phyloP scores from a whole-genome alignment of 2,797 vertebrate species.

The Bovichtus variegatus region DNA sequence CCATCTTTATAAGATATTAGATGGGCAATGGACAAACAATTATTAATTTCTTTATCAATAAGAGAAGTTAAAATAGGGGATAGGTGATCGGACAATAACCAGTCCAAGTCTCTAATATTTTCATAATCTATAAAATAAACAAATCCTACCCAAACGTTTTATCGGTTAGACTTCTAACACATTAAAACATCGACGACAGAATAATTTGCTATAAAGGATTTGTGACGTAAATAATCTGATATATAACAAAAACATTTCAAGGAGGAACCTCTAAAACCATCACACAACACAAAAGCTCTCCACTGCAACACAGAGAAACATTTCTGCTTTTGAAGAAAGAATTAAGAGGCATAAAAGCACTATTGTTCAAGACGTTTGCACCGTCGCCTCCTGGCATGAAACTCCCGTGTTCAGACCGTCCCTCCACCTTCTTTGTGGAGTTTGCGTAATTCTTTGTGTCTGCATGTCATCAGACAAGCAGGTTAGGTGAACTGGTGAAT shows the following conservation, averaged over 20 bases:
- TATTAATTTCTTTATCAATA: neutral
- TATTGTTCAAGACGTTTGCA: neutral
- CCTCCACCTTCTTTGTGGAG: neutral
- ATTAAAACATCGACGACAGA: neutral
- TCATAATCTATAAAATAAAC: neutral
- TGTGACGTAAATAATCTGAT: neutral
- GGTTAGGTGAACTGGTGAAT: conserved; percentile 22
- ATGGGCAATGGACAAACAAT: neutral
- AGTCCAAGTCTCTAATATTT: too few relatives aligned
- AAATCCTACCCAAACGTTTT: neutral
- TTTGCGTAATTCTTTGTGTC: conserved; percentile 2
- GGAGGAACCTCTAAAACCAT: neutral
- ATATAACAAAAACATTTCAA: neutral
- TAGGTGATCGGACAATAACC: neutral
- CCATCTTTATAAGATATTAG: neutral
- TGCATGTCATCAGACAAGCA: conserved; percentile 18
- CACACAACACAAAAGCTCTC: neutral
- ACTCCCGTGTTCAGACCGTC: neutral
- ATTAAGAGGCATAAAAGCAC: neutral
- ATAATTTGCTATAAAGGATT: neutral
- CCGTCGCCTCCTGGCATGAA: neutral
- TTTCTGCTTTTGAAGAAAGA: conserved; percentile 7
- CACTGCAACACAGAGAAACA: neutral
- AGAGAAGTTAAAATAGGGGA: neutral
- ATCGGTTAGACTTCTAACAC: neutral